Conservation (phyloP, 1,140 invertebrate species). For the Parapsyche elsis region DNA sequence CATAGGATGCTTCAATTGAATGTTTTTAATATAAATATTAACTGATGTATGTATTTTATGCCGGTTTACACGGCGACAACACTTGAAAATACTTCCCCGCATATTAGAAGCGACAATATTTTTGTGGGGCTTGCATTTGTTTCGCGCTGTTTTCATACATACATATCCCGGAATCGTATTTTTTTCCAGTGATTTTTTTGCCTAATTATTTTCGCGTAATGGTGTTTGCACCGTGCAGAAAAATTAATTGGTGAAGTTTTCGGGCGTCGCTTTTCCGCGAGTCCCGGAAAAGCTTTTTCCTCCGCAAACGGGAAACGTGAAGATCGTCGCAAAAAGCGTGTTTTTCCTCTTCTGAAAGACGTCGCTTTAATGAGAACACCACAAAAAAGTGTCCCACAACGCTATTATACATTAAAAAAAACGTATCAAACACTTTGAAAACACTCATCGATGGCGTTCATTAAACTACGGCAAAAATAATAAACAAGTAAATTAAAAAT, state of each 20-base stretch:
- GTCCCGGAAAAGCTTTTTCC: background rate
- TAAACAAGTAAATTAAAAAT: no score
- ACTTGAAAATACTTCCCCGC: background rate
- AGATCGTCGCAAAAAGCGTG: constrained; percentile 2
- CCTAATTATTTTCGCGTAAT: constrained; percentile 56
- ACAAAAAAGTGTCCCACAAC: no score
- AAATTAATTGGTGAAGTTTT: constrained; percentile 56
- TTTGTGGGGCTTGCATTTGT: constrained; percentile 46
- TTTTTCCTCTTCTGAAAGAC: constrained; percentile 1
- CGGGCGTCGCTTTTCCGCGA: constrained; percentile 14
- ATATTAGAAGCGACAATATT: constrained; percentile 29
- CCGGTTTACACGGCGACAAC: constrained; percentile 16
- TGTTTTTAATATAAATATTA: no score
- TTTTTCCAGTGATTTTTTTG: constrained; percentile 53
- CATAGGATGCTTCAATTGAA: no score
- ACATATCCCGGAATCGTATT: background rate
- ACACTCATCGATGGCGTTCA: no score
- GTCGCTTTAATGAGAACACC: background rate
- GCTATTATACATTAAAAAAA: no score
- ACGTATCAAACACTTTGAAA: no score
- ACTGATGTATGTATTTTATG: background rate
- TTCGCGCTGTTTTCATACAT: constrained; percentile 43
- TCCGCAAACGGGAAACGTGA: background rate
- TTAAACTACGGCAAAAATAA: no score
- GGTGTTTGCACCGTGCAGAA: constrained; percentile 42